Base-by-base conservation (phyloP, 2,888 invertebrate genomes). In the Drosophila neotestacea region DNA sequence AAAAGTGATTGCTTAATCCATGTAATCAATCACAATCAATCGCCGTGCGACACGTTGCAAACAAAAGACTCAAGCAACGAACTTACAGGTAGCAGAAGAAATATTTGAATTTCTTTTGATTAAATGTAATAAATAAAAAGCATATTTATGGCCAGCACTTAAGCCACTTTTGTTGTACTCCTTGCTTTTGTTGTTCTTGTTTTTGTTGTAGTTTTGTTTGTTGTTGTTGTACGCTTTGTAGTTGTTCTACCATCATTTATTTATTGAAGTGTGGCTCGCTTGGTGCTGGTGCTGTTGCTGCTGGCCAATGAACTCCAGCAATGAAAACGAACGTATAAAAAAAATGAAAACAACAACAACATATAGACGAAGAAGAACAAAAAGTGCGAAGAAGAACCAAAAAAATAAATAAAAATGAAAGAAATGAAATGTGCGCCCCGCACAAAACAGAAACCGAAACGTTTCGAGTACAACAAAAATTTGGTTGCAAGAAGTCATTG, bases 321-420 rank as follows among this genome's bases (percentile, higher is more conserved):
- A 91, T 90, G 91, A 91, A 91, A 91, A 91, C 91, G 91, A 91
- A 91, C 85, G 91, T 86, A 90, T 82, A 85, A 90, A 85, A 81
- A 76, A 76, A 77, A 86, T 80, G 81, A 79, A 83, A 88, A 84
- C 81, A 81, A 80, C 65, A 80, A 55, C 46, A 48, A 44, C 48
- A 58, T 48, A 52, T 69, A 70, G 60, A 64, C 65, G 47, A 55
- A 65, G 36, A 46, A 47, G 13, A 42, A 44, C 42, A 44, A 54
- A 38, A 55, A 63, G 48, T 52, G 74, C 74, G 72, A 78, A 78
- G 68, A 77, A 72, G 65, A 82, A 71, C 68, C 63, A 70, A 67
- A 68, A 68, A 71, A 59, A 63, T n/a, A 56, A 54, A 7, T 67
- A 68, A 38, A 64, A 71, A 16, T 13, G 22, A 38, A 56, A 63